Percentiles rank a stretch among this genome's conserved stretches.
Evolutionary conservation across 2,113 vertebrate species (phyloP).

Genomic region (Syngnathoides biaculeatus): DNA sequence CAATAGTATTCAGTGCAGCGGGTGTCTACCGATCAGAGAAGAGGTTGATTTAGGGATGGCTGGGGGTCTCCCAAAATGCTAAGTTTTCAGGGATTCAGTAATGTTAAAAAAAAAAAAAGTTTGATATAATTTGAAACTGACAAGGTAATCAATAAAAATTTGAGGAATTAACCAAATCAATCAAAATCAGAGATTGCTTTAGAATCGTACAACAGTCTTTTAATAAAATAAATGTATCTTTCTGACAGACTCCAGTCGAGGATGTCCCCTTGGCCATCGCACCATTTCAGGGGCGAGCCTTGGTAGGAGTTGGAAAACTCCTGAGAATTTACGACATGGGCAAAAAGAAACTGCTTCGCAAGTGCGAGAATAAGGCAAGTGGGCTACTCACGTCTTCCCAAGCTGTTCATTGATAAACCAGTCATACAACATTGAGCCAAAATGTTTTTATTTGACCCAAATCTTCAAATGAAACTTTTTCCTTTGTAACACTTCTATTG

Average conservation of each 20-base stretch:
- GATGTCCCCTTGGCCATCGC: conserved; percentile 95
- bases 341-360: conserved; percentile 95
- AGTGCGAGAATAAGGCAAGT: conserved; percentile 96
- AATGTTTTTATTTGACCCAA: neutral
- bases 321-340: conserved; percentile 93
- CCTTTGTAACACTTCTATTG: neutral
- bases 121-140: too few relatives aligned
- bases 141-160: too few relatives aligned
- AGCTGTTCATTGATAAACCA: neutral
- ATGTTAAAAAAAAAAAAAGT: too few relatives aligned
- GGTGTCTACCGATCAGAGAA: too few relatives aligned
- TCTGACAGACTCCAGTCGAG: conserved; percentile 86
- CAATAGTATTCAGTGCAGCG: too few relatives aligned
- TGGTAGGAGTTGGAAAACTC: conserved; percentile 94
- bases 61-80: too few relatives aligned
- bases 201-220: too few relatives aligned
- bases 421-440: neutral
- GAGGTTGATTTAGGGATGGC: too few relatives aligned
- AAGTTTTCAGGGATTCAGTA: too few relatives aligned
- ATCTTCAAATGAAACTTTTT: neutral
- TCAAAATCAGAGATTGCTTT: too few relatives aligned
- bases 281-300: conserved; percentile 87
- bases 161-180: too few relatives aligned
- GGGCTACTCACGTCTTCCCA: neutral
- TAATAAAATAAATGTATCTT: neutral